phyloP scores from a whole-genome alignment of 1,140 invertebrate species.

The Drosophila asahinai region DNA sequence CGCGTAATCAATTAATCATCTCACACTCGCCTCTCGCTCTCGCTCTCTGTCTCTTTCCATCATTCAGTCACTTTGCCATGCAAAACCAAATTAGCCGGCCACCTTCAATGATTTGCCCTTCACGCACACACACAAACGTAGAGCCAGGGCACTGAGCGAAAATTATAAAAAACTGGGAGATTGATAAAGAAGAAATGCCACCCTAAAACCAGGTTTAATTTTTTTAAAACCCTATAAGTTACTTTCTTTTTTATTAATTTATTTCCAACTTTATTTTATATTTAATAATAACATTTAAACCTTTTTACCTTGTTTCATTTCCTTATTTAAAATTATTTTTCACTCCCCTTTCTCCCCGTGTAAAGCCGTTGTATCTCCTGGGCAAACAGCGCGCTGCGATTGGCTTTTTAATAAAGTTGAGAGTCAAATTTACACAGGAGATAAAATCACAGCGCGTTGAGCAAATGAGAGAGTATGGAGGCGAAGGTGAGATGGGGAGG shows the following conservation, averaged over 20 bases:
- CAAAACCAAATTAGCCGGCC: constrained; percentile 41
- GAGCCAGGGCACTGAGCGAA: constrained; percentile 1
- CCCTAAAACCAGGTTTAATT: too few relatives aligned
- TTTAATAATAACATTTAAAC: background rate
- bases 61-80: constrained; percentile 7
- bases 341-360: background rate
- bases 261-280: background rate
- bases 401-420: constrained; percentile 36
- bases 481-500: too few relatives aligned
- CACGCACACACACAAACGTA: background rate
- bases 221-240: too few relatives aligned
- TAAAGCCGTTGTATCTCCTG: background rate
- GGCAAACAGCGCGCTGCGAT: constrained; percentile 18
- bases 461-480: constrained; percentile 3
- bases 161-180: background rate
- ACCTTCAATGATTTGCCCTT: constrained; percentile 34
- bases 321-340: background rate
- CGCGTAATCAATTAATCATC: constrained; percentile 68
- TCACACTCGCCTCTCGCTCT: background rate
- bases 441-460: constrained; percentile 11
- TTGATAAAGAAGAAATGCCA: too few relatives aligned
- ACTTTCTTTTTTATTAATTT: background rate
- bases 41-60: background rate
- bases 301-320: background rate
- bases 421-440: constrained; percentile 39